Evolutionary conservation across 2,888 invertebrate species (phyloP).

Genomic region (Polydrusus pterygomalis): DNA sequence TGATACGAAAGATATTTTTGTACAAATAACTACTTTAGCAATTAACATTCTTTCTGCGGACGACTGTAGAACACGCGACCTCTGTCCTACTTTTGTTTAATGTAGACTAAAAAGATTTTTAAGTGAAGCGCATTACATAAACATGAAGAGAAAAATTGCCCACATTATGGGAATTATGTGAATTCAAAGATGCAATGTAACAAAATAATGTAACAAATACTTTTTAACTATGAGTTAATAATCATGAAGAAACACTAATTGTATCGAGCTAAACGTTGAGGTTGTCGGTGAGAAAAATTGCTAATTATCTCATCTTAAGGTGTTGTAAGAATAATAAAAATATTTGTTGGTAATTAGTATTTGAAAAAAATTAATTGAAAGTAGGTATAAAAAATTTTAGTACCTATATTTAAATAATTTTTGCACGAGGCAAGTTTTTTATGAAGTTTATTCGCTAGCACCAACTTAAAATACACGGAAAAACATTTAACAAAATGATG

Average conservation of each 20-base stretch:
- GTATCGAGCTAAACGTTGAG: constrained; percentile 10
- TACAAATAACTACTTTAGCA: too few species aligned
- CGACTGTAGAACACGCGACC: not conserved
- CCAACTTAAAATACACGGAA: not conserved
- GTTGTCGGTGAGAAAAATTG: constrained; percentile 2
- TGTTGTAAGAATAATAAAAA: constrained; percentile 24
- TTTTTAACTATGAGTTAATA: constrained; percentile 27
- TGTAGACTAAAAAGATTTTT: constrained; percentile 12
- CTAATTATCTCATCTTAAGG: constrained; percentile 12
- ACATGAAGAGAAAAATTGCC: constrained; percentile 14
- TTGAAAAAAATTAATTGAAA: constrained; percentile 11
- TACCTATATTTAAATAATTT: not conserved
- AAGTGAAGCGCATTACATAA: constrained; percentile 16
- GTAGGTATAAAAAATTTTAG: constrained; percentile 5
- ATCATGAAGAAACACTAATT: constrained; percentile 24
- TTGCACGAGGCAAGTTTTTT: constrained; percentile 9
- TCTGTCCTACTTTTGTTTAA: constrained; percentile 6
- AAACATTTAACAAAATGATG: not conserved
- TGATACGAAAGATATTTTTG: too few species aligned
- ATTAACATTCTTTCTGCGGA: not conserved
- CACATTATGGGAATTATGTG: constrained; percentile 28
- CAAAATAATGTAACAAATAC: constrained; percentile 17
- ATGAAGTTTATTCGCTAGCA: not conserved
- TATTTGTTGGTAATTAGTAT: constrained; percentile 14
- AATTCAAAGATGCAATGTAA: constrained; percentile 23